These are phyloP conservation scores for Drosophila novamexicana DNA, from an alignment of 1,140 invertebrate genomes.

Conservation along the genomic window DNA sequence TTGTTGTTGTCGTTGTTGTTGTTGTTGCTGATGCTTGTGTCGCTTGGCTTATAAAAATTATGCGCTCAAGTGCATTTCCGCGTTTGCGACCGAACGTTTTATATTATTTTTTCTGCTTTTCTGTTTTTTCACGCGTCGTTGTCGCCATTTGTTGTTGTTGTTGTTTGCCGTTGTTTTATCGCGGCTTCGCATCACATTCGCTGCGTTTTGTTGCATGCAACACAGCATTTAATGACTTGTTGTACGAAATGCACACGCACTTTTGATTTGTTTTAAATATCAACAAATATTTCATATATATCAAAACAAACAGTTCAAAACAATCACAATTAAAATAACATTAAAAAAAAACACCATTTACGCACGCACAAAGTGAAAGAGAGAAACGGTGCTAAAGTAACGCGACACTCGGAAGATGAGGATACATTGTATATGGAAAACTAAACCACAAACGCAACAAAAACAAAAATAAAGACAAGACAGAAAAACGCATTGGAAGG, in stretches of 20 bases:
- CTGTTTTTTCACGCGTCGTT: conserved; percentile 44
- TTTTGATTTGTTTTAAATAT: background rate
- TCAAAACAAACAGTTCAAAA: conserved; percentile 2
- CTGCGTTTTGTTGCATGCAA: conserved; percentile 52
- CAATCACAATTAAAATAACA: conserved; percentile 12
- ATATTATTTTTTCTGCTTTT: conserved; percentile 34
- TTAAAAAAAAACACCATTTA: conserved; percentile 7
- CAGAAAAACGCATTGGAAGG: conserved; percentile 34
- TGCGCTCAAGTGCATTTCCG: conserved; percentile 81
- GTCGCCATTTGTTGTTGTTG: conserved; percentile 46
- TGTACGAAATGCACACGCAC: conserved; percentile 5
- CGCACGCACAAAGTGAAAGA: conserved; percentile 12
- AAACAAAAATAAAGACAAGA: conserved; percentile 24
- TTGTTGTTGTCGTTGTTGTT: conserved; percentile 26
- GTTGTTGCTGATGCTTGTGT: conserved; percentile 44
- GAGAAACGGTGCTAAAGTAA: background rate
- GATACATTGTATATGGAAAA: conserved; percentile 25
- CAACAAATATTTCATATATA: conserved; percentile 4
- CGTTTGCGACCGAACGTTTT: conserved; percentile 61
- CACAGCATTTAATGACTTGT: background rate
- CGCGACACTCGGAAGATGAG: conserved; percentile 13
- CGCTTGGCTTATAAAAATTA: conserved; percentile 78
- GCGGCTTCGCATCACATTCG: conserved; percentile 63
- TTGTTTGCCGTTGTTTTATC: conserved; percentile 47
- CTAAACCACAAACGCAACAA: conserved; percentile 34